Conservation (phyloP, 2,888 invertebrate genomes). For the Dilophus febrilis region DNA sequence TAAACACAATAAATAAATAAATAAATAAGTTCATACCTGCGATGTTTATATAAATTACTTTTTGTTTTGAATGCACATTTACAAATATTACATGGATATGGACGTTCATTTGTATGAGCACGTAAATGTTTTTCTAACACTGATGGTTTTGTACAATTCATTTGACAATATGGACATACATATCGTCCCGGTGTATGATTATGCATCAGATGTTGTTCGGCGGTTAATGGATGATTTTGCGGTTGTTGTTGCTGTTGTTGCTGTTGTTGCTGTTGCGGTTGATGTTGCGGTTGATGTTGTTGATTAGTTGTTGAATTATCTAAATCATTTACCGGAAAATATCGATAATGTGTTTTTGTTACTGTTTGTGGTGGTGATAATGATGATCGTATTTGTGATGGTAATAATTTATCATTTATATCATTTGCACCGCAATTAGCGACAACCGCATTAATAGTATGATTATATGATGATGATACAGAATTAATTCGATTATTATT, state of each 20-base stretch:
- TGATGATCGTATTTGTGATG: too few relatives aligned
- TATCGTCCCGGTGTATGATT: conserved; percentile 41
- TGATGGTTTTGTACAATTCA: conserved; percentile 82
- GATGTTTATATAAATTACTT: conserved; percentile 83
- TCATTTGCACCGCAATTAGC: too few relatives aligned
- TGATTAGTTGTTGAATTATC: too few relatives aligned
- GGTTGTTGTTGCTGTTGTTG: background rate
- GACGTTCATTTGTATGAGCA: conserved; percentile 84
- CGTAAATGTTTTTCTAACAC: conserved; percentile 87
- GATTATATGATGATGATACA: too few relatives aligned
- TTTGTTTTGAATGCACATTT: conserved; percentile 89
- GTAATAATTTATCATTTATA: too few relatives aligned
- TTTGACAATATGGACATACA: conserved; percentile 74
- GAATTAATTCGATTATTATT: too few relatives aligned
- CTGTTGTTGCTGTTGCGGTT: background rate
- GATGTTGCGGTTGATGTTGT: too few relatives aligned
- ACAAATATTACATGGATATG: conserved; percentile 76
- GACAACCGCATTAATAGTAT: too few relatives aligned
- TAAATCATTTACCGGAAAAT: too few relatives aligned
- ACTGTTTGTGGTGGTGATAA: too few relatives aligned
- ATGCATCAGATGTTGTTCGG: background rate
- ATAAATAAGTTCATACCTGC: conserved; percentile 30
- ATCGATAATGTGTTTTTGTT: too few relatives aligned
- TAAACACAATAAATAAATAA: background rate
- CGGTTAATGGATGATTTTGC: too few relatives aligned